phyloP scores from a whole-genome alignment of 2,888 invertebrate genomes.

The Rotaria macrura region DNA sequence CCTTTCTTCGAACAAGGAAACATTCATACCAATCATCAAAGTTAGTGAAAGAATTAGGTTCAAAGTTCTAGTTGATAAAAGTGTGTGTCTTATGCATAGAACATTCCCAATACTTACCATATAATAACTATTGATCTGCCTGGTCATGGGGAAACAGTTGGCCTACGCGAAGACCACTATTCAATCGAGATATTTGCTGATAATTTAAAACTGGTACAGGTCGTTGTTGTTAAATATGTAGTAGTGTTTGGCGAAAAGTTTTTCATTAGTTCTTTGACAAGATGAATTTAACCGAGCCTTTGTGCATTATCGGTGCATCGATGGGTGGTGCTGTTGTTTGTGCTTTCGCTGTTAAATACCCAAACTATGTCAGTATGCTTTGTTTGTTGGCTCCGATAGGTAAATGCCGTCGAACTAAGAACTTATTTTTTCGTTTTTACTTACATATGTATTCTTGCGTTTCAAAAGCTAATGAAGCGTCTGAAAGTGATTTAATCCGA shows the following conservation, averaged over 20 bases:
- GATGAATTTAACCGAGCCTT: not conserved
- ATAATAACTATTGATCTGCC: not conserved
- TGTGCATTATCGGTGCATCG: not conserved
- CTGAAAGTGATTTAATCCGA: not conserved
- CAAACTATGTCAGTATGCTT: not conserved
- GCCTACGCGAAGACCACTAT: not conserved
- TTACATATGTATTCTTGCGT: not conserved
- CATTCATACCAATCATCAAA: not conserved
- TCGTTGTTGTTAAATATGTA: not conserved
- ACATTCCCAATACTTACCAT: not conserved
- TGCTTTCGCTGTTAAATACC: not conserved
- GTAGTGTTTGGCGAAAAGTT: too few species aligned
- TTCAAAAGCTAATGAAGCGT: not conserved
- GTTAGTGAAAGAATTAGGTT: not conserved
- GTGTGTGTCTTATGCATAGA: not conserved
- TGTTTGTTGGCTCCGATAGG: not conserved
- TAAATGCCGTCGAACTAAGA: not conserved
- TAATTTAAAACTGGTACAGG: not conserved
- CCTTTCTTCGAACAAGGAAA: not conserved
- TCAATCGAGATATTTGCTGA: not conserved
- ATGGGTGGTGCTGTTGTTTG: not conserved
- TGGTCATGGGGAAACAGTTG: not conserved
- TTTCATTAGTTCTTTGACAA: not conserved
- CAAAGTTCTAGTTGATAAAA: too few species aligned
- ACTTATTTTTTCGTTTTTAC: not conserved